A percentile compares a stretch with the other conserved stretches of the same genome.
phyloP scores from a whole-genome alignment of 2,888 invertebrate genomes.

The Diarsia rubi region DNA sequence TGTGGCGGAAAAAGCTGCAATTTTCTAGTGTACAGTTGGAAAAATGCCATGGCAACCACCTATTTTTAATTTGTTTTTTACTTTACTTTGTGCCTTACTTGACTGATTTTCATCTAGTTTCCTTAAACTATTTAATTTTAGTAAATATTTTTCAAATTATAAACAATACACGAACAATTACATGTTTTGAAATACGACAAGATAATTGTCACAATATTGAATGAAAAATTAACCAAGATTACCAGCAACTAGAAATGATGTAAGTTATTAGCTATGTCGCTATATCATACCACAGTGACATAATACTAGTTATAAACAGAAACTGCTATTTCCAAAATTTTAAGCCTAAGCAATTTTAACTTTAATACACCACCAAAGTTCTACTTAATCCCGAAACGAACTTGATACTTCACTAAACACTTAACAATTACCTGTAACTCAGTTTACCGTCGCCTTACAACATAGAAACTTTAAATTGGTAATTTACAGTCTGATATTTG shows the following conservation, averaged over 20 bases:
- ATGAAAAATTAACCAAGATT: neutral
- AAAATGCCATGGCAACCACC: conserved; percentile 7
- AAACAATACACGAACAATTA: too few relatives aligned
- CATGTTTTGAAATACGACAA: neutral
- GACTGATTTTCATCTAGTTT: neutral
- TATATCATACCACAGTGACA: neutral
- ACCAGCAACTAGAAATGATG: neutral
- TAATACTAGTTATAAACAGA: neutral
- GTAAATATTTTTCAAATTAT: neutral
- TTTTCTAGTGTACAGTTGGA: conserved; percentile 8
- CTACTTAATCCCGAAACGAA: conserved; percentile 21
- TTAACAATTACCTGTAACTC: conserved; percentile 28
- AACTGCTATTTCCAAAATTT: conserved; percentile 2
- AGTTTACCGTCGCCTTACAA: conserved; percentile 24
- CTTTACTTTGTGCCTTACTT: neutral
- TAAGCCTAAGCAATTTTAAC: neutral
- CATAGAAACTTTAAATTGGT: conserved; percentile 56
- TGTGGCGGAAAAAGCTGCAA: neutral
- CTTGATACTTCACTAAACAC: conserved; percentile 31
- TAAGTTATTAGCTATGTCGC: neutral
- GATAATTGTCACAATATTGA: neutral
- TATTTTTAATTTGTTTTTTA: conserved; percentile 3
- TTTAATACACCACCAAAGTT: conserved; percentile 17
- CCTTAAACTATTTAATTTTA: neutral
- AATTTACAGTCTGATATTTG: conserved; percentile 38